phyloP scores from a whole-genome alignment of 2,113 vertebrate genomes.

The Anser cygnoides region DNA sequence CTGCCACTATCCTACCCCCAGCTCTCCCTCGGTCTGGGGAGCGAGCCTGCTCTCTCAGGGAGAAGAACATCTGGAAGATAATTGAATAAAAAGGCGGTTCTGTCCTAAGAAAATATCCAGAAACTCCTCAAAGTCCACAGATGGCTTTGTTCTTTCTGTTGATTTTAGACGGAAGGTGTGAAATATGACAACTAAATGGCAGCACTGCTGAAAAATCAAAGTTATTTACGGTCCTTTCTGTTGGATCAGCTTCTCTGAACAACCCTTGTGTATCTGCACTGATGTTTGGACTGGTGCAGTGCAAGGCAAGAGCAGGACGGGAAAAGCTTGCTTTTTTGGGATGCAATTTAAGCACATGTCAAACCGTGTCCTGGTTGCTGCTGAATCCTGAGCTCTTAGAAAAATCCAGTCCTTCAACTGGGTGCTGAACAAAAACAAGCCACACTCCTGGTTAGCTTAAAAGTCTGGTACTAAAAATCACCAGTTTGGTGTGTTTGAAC shows the following conservation, averaged over 20 bases:
- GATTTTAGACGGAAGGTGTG: conserved; percentile 9
- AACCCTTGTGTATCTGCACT: neutral
- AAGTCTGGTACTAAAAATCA: neutral
- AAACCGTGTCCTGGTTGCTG: neutral
- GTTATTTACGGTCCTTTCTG: neutral
- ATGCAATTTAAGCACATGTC: neutral
- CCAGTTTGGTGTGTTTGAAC: neutral
- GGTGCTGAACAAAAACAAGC: conserved; percentile 13
- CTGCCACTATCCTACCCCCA: neutral
- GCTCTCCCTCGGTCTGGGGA: neutral
- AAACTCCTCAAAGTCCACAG: neutral
- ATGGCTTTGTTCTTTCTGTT: neutral
- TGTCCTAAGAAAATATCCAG: neutral
- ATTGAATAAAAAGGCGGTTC: neutral
- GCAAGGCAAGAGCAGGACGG: neutral
- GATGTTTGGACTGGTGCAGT: neutral
- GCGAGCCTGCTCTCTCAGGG: neutral
- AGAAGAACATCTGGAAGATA: neutral
- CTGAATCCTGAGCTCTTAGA: neutral
- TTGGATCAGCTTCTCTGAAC: neutral
- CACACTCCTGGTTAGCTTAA: neutral
- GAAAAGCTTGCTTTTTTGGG: neutral
- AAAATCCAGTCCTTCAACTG: neutral
- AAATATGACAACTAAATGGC: neutral
- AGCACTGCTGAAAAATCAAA: neutral